Conservation (phyloP, 2,797 vertebrate species). For the Cynodonichthys magdalenae region DNA sequence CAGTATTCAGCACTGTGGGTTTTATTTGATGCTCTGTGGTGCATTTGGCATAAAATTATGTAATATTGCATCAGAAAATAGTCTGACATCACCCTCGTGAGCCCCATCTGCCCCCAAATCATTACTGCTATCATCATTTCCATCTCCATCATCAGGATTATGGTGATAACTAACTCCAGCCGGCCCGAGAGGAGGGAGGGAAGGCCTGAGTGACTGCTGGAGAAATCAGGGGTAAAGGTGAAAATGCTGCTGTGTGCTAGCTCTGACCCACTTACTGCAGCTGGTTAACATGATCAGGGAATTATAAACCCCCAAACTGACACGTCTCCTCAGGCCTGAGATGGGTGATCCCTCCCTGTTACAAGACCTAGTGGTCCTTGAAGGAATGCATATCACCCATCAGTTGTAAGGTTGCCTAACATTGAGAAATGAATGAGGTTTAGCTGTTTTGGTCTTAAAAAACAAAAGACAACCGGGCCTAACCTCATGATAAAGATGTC, state of each 20-base stretch:
- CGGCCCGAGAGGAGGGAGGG: constrained; percentile 4
- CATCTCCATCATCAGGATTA: not conserved
- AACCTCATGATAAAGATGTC: too few relatives aligned
- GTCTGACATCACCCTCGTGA: constrained; percentile 16
- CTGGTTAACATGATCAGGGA: constrained; percentile 38
- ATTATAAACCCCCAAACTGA: too few relatives aligned
- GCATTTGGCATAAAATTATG: constrained; percentile 51
- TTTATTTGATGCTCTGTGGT: constrained; percentile 1
- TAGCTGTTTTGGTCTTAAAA: too few relatives aligned
- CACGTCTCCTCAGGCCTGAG: constrained; percentile 5
- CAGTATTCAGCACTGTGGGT: constrained; percentile 27
- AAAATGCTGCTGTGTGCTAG: constrained; percentile 40
- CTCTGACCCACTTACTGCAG: constrained; percentile 62
- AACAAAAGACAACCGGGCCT: too few relatives aligned
- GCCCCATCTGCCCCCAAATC: constrained; percentile 21
- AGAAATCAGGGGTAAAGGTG: not conserved
- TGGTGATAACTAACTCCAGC: not conserved
- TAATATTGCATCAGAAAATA: constrained; percentile 61
- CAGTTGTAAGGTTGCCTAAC: too few relatives aligned
- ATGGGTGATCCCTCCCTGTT: constrained; percentile 35
- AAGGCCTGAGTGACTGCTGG: constrained; percentile 1
- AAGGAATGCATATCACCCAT: too few relatives aligned
- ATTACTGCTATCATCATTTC: constrained; percentile 18
- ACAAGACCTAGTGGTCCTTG: constrained; percentile 29
- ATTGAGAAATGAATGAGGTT: too few relatives aligned